Base-by-base conservation (phyloP, 2,888 invertebrate genomes). In the Trisateles emortualis region DNA sequence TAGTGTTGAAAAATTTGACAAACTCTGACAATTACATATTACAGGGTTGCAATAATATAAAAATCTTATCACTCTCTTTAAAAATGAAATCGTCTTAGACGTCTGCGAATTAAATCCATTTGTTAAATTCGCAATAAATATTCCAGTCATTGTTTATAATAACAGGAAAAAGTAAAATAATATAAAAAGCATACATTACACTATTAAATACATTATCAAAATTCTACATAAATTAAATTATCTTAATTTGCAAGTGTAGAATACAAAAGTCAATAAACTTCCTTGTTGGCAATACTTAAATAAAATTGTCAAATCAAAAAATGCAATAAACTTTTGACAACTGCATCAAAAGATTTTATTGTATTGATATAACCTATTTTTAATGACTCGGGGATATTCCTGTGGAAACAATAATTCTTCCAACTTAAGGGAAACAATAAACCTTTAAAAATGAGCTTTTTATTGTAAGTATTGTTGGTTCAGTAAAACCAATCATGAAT, bases 401-500 rank as follows among this genome's bases (percentile, higher is more conserved):
- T 70, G 61, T 72, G 67, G 58, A 74, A 59, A 58, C 59, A 64
- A 68, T 72, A 72, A 32, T 71, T 70, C 60, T 69, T 55, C 63
- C 56, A 64, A 72, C 68, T 68, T 49, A 65, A 66, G 68, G 55
- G 67, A 63, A 65, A 61, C 66, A 71, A 40, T 59, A 62, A 65
- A 63, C 63, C n/a, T 57, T 62, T 54, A 76, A 93, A 85, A 78
- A 94, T 94, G 94, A 95, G 95, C 88, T 95, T 95, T 87, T 88
- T 95, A 77, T 95, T 95, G 95, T 95, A 84, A 95, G 95, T 94
- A 88, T 42, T 50, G 17, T 58, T 30, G 44, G 35, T 58, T 44
- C 45, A 55, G 38, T 52, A 48, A 17, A 42, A 47, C 48, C 50
- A 49, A 52, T 61, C 61, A 67, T 64, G 59, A 69, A 66, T 68